Percentiles rank a stretch among this genome's conserved stretches.
Conservation (phyloP, 64 coral and sea anemone species). For the Acropora tenuis region DNA sequence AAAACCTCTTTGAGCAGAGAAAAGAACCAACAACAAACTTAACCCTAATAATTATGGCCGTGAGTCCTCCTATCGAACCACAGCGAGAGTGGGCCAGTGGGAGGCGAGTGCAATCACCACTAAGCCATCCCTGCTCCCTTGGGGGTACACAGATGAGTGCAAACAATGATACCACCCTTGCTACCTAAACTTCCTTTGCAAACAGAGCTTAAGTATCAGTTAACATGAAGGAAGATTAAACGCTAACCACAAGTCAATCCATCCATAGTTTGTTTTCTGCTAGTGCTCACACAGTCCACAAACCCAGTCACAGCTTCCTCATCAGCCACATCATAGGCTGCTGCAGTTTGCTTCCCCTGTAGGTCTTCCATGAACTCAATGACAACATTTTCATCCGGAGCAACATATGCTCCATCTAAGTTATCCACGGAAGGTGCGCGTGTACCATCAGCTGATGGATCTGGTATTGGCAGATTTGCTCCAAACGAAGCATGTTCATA, state of each 20-base stretch:
- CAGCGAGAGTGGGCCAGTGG: too few species aligned
- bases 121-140: too few species aligned
- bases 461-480: background rate
- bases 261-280: slow-evolving; percentile 20
- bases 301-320: slow-evolving; percentile 37
- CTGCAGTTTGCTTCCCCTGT: background rate
- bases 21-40: too few species aligned
- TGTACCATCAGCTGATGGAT: background rate
- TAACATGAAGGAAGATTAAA: background rate
- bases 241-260: slow-evolving; percentile 3
- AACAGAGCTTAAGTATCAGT: background rate
- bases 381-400: slow-evolving; percentile 41
- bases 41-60: too few species aligned
- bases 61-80: too few species aligned
- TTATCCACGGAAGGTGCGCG: background rate
- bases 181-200: background rate
- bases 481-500: slow-evolving; percentile 46
- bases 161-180: background rate
- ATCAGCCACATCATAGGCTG: slow-evolving; percentile 48
- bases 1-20: too few species aligned
- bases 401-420: slow-evolving; percentile 2
- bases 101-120: too few species aligned
- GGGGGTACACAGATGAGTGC: background rate
- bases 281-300: background rate
- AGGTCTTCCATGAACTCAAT: slow-evolving; percentile 56